Evolutionary conservation across 2,797 vertebrate genomes (phyloP), one percentile per base, ranked within the genome.

Genomic region (Caiman crocodilus): DNA sequence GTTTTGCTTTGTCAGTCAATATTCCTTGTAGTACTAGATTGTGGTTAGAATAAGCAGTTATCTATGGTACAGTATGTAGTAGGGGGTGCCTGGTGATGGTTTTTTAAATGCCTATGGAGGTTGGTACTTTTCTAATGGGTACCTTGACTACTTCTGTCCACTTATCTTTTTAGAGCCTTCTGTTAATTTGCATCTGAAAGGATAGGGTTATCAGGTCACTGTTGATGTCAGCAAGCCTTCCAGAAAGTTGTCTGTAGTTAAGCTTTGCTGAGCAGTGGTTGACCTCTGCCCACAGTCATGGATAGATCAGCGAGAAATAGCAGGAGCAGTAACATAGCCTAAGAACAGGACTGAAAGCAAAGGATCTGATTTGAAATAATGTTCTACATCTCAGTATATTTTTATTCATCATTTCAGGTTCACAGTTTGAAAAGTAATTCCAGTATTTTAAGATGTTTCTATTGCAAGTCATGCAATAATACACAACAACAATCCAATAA

Each of bases 11-110:
- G 73, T 69, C 64, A 88, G 80, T 85, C 93, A 85, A 18, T 94
- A 71, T 71, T 71, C 32, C 67, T 71, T 35, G 18, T 15, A 85
- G 73, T 91, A 78, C 73, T 95, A 94, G 90, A 94, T 94, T 95
- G 95, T 95, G 94, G 94, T 94, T 95, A 32, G 95, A 94, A 96
- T 94, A 95, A 95, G 79, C 50, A 94, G 94, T 95, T 85, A 87
- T 82, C 94, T 94, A 93, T 50, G 42, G 42, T 50, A 50, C 42
- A 50, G 42, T 10, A 50, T 50, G 42, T 58, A 28, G 76, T 82
- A 93, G 83, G 73, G 69, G 88, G 91, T 67, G 61, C 3, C 42
- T 3, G 73, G 90, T 50, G 42, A 50, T 3, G 3, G 10, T 50
- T 50, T 50, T 50, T 50, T 50, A 50, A 50, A 50, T 50, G 42